Evolutionary conservation across 2,888 invertebrate species (phyloP).

Genomic region (Torymus aiolomorphi): DNA sequence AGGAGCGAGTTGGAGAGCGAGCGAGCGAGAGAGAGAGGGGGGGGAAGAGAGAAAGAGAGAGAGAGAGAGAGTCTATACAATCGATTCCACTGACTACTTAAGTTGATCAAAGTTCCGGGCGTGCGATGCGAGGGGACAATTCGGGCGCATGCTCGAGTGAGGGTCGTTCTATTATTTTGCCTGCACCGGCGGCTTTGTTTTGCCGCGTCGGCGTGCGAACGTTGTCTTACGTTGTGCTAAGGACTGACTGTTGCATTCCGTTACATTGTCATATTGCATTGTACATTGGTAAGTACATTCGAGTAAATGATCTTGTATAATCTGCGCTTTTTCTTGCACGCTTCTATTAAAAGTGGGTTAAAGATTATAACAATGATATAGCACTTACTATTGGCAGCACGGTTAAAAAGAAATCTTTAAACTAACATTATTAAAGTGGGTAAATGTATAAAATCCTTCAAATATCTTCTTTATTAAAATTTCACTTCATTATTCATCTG

Average conservation of each 20-base stretch:
- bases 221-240: neutral
- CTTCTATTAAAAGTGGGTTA: too few relatives aligned
- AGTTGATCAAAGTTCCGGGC: constrained; percentile 55
- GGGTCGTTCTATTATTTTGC: neutral
- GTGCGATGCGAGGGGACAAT: too few relatives aligned
- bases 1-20: neutral
- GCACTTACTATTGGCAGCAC: too few relatives aligned
- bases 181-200: neutral
- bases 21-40: constrained; percentile 1
- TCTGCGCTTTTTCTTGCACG: too few relatives aligned
- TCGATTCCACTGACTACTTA: constrained; percentile 55
- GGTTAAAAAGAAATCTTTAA: too few relatives aligned
- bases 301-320: too few relatives aligned
- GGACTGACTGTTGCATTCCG: neutral
- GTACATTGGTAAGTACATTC: neutral
- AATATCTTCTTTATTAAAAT: too few relatives aligned
- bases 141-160: neutral
- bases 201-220: neutral
- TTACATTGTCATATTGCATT: neutral
- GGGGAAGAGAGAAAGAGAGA: constrained; percentile 9
- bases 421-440: too few relatives aligned
- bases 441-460: too few relatives aligned
- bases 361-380: too few relatives aligned
- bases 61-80: constrained; percentile 40
- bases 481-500: too few relatives aligned